Percentiles rank a stretch among this genome's conserved stretches.
Conservation (phyloP, 2,888 invertebrate species). For the Dendrolimus pini region DNA sequence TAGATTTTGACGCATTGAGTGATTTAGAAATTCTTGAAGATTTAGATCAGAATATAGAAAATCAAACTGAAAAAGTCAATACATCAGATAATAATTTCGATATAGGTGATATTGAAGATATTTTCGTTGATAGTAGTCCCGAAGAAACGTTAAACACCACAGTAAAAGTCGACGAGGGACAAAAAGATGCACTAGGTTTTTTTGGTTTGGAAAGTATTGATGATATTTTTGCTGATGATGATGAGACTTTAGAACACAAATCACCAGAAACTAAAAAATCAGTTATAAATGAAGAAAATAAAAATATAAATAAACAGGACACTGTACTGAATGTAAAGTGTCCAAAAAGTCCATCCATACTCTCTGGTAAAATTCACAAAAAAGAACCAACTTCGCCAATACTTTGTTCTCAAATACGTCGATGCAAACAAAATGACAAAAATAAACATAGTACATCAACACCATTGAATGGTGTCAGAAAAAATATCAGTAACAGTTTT, state of each 20-base stretch:
- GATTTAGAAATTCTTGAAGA: slow-evolving; percentile 12
- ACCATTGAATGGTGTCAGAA: slow-evolving; percentile 26
- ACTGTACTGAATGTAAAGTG: slow-evolving; percentile 13
- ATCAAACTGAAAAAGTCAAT: slow-evolving; percentile 8
- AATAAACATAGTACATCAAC: slow-evolving; percentile 27
- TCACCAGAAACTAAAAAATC: slow-evolving; percentile 16
- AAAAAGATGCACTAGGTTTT: slow-evolving; percentile 41
- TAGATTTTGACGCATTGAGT: slow-evolving; percentile 31
- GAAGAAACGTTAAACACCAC: slow-evolving; percentile 10
- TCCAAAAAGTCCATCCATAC: slow-evolving; percentile 53
- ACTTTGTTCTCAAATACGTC: slow-evolving; percentile 43
- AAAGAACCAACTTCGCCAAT: slow-evolving; percentile 47
- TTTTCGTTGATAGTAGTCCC: slow-evolving; percentile 42
- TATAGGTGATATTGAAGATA: slow-evolving; percentile 61
- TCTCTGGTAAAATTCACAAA: slow-evolving; percentile 38
- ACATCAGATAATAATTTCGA: slow-evolving; percentile 47
- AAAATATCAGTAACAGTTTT: slow-evolving; percentile 25
- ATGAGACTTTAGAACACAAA: slow-evolving; percentile 28
- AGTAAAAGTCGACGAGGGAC: slow-evolving; percentile 1
- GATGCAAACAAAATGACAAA: slow-evolving; percentile 39
- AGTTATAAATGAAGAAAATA: slow-evolving; percentile 7
- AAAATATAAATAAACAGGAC: slow-evolving; percentile 9
- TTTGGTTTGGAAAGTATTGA: slow-evolving; percentile 66
- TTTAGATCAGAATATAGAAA: slow-evolving; percentile 11
- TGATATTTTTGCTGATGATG: slow-evolving; percentile 61